Base-by-base conservation (phyloP, 2,797 vertebrate species). In the Smutsia gigantea region DNA sequence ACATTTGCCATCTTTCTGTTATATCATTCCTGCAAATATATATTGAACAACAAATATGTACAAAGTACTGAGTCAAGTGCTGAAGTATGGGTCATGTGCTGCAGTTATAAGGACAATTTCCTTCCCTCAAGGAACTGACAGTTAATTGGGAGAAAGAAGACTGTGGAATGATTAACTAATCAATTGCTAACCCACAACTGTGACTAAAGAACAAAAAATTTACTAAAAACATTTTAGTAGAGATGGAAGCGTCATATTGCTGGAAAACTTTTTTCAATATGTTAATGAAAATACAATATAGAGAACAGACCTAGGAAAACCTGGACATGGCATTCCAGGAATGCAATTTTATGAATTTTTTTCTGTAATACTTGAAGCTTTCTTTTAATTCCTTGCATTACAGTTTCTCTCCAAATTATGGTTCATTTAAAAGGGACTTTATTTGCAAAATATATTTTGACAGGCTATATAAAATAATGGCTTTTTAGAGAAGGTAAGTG, bases 171-270 rank as follows among this genome's bases (percentile, higher is more conserved):
- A 61, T 74, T 89, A 88, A 78, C 13, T 95, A 37, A 55, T 29
- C 18, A 46, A 39, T 74, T 90, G 9, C 93, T 84, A 74, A 64
- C 74, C 13, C 81, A 57, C 4, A 89, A 27, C 18, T 71, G 37
- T 85, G 49, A 51, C 18, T 85, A 74, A 37, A 59, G 25, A 37
- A 49, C 6, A 72, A 92, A 79, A 68, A 8, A 37, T 77, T 87
- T 87, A 77, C 18, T 17, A 77, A 82, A 55, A 77, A 77, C 88
- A 84, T 85, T 88, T 96, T 89, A 53, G 61, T 72, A 85, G 72
- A 92, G 34, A 57, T 39, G 27, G 18, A 27, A 77, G 14, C 68
- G 18, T 53, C 85, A 72, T 14, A 59, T 84, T 79, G 19, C 29
- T 37, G 25, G 42, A n/a, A 69, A 71, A 25, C 2, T 23, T 79